Base-by-base conservation (phyloP, 2,797 vertebrate species). In the Poecilia wingei region DNA sequence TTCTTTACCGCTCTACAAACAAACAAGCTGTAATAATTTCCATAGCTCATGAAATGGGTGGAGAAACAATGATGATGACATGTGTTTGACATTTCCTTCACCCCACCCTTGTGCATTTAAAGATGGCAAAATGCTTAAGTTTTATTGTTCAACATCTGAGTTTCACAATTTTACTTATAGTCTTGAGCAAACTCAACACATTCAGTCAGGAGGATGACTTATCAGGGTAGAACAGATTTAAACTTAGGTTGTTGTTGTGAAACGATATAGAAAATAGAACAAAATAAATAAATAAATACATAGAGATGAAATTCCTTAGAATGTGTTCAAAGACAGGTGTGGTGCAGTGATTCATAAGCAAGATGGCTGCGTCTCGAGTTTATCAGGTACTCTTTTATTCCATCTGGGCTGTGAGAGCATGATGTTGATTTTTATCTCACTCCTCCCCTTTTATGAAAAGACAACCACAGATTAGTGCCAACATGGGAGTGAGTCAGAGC, bases 41-140 rank as follows among this genome's bases (percentile, higher is more conserved):
- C 41, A 73, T 84, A 75, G 79, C 46, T 82, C 69, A 83, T 79
- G 57, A 79, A 79, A 74, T 87, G 81, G 79, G 12, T 73, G 77
- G 51, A 87, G 82, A 82, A 7, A 16, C 39, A 76, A 79, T 33
- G 36, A 75, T 46, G 75, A 87, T 77, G 78, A 66, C 10, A 66
- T 3, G 57, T 49, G 75, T 78, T 46, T 70, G 47, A 73, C 22
- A 31, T 69, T 46, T 79, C 53, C 57, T 78, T 74, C 31, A 70
- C n/a, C 43, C 43, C 6, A 2, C 6, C 20, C n/a, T 41, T 22
- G 1, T 28, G 0, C 28, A 12, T 70, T 74, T 31, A 16, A 74
- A 75, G 2, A n/a, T 51, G 80, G 10, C 28, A 28, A 74, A 86
- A 87, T 45, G 1, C 10, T 73, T 9, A 45, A 6, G 46, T 3